Evolutionary conservation across 2,797 vertebrate genomes (phyloP), one percentile per base, ranked within the genome.

Genomic region (Anabas testudineus): DNA sequence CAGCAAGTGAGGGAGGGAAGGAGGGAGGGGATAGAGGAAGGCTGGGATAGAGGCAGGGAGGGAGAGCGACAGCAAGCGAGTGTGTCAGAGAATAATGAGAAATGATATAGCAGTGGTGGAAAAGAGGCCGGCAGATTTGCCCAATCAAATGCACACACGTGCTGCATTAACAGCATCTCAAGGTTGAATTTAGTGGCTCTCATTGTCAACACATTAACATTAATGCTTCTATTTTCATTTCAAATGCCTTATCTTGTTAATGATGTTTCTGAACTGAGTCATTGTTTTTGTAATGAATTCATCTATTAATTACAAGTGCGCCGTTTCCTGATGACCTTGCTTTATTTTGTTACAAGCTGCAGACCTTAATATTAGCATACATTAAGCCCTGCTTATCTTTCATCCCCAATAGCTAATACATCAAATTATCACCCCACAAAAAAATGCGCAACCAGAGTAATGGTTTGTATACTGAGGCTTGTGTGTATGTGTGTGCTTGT

Each of bases 321-420:
- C 67, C 51, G 72, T 72, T 87, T 90, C 70, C 74, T 86, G 79
- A 87, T 87, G 88, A 92, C 89, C 90, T 92, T 86, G 90, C 82
- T 88, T 89, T 86, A 89, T 90, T 91, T 90, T 72, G 73, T 86
- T 86, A 80, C 79, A 76, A 68, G 79, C 84, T 14, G 59, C 84
- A 85, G 83, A 84, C 84, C 83, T 88, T 82, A 89, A 84, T 86
- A 91, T 90, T 91, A 90, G 90, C 87, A 90, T 90, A 84, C 80
- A 92, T 92, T 91, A 89, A 90, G 79, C 71, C 86, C 82, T 74
- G 85, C 83, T 93, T 91, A 90, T 90, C 87, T 89, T 85, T 89
- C 89, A 89, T 83, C 80, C 85, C 71, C 77, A 74, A 87, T 76
- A 84, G 89, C 81, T 90, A 91, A 89, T 89, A 88, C 51, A 37